Evolutionary conservation across 2,888 invertebrate genomes (phyloP).

Genomic region (Brenthis hecate): DNA sequence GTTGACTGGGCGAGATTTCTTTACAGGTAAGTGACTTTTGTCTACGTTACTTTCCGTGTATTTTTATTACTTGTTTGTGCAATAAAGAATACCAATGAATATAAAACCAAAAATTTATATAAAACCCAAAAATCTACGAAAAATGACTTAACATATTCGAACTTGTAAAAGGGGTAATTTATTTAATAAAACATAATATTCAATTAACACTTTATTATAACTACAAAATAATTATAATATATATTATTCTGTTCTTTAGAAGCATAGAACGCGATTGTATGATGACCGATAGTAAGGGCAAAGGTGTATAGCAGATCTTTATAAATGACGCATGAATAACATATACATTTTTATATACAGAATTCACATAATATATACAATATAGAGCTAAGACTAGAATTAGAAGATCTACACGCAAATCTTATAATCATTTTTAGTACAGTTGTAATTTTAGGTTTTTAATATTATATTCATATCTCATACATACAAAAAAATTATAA

Average conservation of each 20-base stretch:
- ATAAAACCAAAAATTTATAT: no score
- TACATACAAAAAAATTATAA: no score
- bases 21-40: no score
- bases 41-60: no score
- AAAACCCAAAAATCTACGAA: no score
- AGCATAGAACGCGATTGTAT: slow-evolving; percentile 42
- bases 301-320: slow-evolving; percentile 13
- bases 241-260: slow-evolving; percentile 48
- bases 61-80: no score
- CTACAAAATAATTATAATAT: slow-evolving; percentile 53
- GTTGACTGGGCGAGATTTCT: no score
- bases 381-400: slow-evolving; percentile 32
- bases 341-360: slow-evolving; percentile 20
- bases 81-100: no score
- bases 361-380: slow-evolving; percentile 18
- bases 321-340: slow-evolving; percentile 17
- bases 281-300: slow-evolving; percentile 20
- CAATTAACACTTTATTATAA: slow-evolving; percentile 70
- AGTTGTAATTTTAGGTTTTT: no score
- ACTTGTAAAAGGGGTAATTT: background rate
- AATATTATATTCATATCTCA: no score
- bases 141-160: no score
- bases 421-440: no score
- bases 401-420: background rate
- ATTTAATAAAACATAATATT: slow-evolving; percentile 41